Conservation (phyloP, 2,888 invertebrate species). For the Reticulitermes lucifugus region DNA sequence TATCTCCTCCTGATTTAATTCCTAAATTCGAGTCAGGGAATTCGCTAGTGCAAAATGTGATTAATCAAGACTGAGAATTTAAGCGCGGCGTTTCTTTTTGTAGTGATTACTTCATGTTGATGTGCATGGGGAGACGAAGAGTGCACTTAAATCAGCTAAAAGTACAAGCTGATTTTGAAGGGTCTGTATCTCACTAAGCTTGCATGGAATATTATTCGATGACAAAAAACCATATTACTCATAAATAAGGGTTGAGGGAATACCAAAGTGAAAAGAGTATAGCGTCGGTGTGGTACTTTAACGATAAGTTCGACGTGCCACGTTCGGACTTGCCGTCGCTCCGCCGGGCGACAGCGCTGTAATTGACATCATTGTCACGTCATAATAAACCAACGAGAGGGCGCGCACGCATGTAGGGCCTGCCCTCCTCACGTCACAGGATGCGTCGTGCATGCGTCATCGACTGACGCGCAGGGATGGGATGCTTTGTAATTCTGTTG, state of each 20-base stretch:
- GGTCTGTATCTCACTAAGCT: too few relatives aligned
- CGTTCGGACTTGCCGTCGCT: neutral
- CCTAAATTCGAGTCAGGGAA: too few relatives aligned
- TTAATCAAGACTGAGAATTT: too few relatives aligned
- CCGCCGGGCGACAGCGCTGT: neutral
- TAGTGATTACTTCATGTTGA: too few relatives aligned
- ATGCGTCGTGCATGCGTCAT: neutral
- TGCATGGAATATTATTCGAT: neutral
- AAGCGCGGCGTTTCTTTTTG: too few relatives aligned
- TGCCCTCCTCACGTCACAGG: neutral
- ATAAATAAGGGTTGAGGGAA: neutral
- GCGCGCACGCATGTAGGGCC: neutral
- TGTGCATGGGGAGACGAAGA: too few relatives aligned
- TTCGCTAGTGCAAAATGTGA: too few relatives aligned
- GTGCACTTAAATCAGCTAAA: too few relatives aligned
- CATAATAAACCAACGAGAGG: neutral
- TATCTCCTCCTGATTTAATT: too few relatives aligned
- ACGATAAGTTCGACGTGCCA: conserved; percentile 4
- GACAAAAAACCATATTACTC: neutral
- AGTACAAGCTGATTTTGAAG: too few relatives aligned
- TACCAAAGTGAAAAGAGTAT: neutral
- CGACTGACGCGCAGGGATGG: neutral
- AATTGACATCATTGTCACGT: neutral
- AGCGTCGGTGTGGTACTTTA: neutral
- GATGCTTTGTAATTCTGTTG: neutral